Evolutionary conservation across 2,113 vertebrate species (phyloP).

Genomic region (Melanerpes aurifrons): DNA sequence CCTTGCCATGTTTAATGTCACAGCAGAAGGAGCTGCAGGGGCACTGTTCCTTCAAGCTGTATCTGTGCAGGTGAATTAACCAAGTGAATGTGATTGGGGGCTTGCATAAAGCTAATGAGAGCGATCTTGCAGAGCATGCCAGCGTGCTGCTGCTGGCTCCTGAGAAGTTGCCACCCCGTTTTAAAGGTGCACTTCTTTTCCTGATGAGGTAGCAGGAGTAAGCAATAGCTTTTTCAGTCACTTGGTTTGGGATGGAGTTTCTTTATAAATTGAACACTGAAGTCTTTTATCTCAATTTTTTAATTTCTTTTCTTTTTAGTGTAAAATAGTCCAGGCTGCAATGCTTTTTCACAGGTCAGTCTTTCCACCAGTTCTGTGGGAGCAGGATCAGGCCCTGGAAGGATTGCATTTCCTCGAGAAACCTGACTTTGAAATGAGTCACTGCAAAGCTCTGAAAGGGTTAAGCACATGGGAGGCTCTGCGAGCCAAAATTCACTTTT

Average conservation of each 20-base stretch:
- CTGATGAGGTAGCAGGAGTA: neutral
- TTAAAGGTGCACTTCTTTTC: neutral
- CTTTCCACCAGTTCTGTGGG: neutral
- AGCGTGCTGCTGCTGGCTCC: neutral
- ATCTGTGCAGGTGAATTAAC: conserved; percentile 52
- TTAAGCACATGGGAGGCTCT: conserved; percentile 36
- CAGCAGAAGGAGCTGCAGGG: conserved; percentile 59
- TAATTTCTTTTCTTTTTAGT: neutral
- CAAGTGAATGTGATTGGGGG: neutral
- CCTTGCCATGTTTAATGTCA: conserved; percentile 76
- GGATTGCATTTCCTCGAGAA: conserved; percentile 39
- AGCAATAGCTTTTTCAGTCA: neutral
- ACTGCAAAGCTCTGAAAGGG: conserved; percentile 38
- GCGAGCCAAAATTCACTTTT: conserved; percentile 56
- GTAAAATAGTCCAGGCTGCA: neutral
- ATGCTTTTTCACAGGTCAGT: neutral
- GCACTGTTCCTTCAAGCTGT: conserved; percentile 33
- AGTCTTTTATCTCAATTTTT: neutral
- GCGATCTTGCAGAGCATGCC: neutral
- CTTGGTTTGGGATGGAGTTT: neutral
- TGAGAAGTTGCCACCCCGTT: neutral
- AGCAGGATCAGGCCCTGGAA: neutral
- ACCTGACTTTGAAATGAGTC: conserved; percentile 1
- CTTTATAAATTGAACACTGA: neutral
- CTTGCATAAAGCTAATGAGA: neutral